Base-by-base conservation (phyloP, 1,140 invertebrate genomes). In the Hycleus phaleratus region DNA sequence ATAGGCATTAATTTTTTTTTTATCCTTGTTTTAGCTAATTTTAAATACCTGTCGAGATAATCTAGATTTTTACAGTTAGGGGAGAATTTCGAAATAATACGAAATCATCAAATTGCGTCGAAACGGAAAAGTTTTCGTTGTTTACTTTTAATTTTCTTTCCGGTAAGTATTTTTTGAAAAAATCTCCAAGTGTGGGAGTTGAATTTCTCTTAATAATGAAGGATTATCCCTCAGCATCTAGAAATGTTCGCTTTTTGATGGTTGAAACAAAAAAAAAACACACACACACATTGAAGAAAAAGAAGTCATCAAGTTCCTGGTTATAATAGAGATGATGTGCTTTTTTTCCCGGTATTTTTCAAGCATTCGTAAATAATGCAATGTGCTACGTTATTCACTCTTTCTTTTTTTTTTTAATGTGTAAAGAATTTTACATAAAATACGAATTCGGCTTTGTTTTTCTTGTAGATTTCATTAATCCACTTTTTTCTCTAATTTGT, bases 171-270 rank as follows among this genome's bases (percentile, higher is more conserved):
- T 32, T 32, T 32, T 32, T 32, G 32, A 32, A 7, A 7, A 32
- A 7, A 32, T 32, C 32, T 32, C 32, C 18, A 43, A 52, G 12
- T 43, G 51, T 32, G 25, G 51, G 46, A 53, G 18, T 26, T 43
- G 53, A 48, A 38, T 46, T 48, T 12, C 53, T 56, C 45, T 58
- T 58, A 58, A 58, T 58, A 58, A 48, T 51, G 48, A 58, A 58
- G 56, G 56, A 58, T 58, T 58, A 58, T 58, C 56, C 46, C 43
- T 12, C 26, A 38, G 49, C 32, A 40, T 58, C 49, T 58, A 48
- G 50, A 58, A 58, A 50, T 58, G 56, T 44, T 51, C 56, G 46
- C 56, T 58, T 58, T 58, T 51, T 51, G 56, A 51, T 58, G 56
- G 56, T 48, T 11, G 56, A 42, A 25, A 12, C 8, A 43, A 40